A percentile compares a stretch with the other conserved stretches of the same genome.
These are phyloP conservation scores for Sycophila texana DNA, from an alignment of 2,888 invertebrate genomes.

Conservation along the genomic window DNA sequence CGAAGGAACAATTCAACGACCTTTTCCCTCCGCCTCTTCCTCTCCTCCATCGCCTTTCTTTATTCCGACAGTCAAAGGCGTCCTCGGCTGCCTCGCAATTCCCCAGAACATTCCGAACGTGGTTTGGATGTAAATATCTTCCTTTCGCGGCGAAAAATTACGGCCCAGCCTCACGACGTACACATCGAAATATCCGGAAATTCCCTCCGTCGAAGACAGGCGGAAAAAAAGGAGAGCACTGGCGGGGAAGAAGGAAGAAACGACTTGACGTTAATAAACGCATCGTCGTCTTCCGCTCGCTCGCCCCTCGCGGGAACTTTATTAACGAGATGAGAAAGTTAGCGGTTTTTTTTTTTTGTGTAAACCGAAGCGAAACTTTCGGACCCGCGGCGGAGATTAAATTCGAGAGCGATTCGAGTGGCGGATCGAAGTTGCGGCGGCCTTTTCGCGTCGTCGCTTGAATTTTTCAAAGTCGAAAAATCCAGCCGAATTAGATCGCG, in stretches of 20 bases:
- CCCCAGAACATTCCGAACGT: slow-evolving; percentile 67
- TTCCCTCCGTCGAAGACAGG: not conserved
- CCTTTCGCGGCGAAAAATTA: slow-evolving; percentile 51
- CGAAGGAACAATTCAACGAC: slow-evolving; percentile 43
- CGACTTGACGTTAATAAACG: slow-evolving; percentile 23
- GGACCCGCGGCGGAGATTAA: not conserved
- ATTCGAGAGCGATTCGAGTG: not conserved
- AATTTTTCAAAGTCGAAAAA: slow-evolving; percentile 24
- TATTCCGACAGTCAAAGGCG: slow-evolving; percentile 54
- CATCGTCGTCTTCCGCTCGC: slow-evolving; percentile 16
- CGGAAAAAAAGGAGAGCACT: not conserved
- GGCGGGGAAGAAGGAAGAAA: not conserved
- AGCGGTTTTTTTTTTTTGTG: not conserved
- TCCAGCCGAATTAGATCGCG: slow-evolving; percentile 49
- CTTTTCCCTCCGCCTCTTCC: slow-evolving; percentile 7
- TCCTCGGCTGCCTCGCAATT: slow-evolving; percentile 59
- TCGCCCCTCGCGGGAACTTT: not conserved
- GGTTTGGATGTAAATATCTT: slow-evolving; percentile 72
- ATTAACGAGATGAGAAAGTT: slow-evolving; percentile 27
- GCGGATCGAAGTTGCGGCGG: not conserved
- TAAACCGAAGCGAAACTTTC: not conserved
- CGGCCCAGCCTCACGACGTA: slow-evolving; percentile 37
- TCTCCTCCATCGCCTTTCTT: slow-evolving; percentile 45
- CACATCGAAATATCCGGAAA: slow-evolving; percentile 9
- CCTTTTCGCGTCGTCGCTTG: not conserved